phyloP scores from a whole-genome alignment of 35 echinoderm and acorn worm species.

The Diadema setosum region DNA sequence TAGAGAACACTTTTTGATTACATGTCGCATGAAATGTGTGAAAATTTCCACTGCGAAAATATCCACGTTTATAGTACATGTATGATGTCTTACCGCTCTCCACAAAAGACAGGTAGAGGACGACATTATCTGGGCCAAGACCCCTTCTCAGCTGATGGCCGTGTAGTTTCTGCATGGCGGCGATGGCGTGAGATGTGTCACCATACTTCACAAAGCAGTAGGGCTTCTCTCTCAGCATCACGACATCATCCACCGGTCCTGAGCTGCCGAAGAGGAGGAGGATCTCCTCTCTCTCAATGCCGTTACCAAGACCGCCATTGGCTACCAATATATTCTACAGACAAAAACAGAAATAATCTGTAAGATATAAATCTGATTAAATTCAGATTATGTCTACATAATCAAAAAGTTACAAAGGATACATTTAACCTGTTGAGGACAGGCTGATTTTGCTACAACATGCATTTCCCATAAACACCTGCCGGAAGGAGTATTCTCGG shows the following conservation, averaged over 20 bases:
- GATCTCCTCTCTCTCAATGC: slow-evolving; percentile 33
- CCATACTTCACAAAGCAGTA: slow-evolving; percentile 54
- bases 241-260: slow-evolving; percentile 38
- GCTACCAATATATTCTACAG: slow-evolving; percentile 43
- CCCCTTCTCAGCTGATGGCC: background rate
- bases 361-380: background rate
- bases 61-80: no score
- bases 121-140: background rate
- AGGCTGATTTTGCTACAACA: background rate
- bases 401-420: no score
- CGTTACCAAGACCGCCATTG: slow-evolving; percentile 61
- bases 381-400: background rate
- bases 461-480: background rate
- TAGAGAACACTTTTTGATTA: no score
- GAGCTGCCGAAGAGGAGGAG: slow-evolving; percentile 28
- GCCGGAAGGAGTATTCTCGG: background rate
- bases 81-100: slow-evolving; percentile 24
- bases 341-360: background rate
- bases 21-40: no score
- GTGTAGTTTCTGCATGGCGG: slow-evolving; percentile 26
- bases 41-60: no score
- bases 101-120: slow-evolving; percentile 51
- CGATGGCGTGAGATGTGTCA: background rate
- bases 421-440: no score
- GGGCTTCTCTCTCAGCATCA: slow-evolving; percentile 60